Evolutionary conservation across 2,888 invertebrate species (phyloP), one percentile per base, ranked within the genome.

Genomic region (Parnassius smintheus): DNA sequence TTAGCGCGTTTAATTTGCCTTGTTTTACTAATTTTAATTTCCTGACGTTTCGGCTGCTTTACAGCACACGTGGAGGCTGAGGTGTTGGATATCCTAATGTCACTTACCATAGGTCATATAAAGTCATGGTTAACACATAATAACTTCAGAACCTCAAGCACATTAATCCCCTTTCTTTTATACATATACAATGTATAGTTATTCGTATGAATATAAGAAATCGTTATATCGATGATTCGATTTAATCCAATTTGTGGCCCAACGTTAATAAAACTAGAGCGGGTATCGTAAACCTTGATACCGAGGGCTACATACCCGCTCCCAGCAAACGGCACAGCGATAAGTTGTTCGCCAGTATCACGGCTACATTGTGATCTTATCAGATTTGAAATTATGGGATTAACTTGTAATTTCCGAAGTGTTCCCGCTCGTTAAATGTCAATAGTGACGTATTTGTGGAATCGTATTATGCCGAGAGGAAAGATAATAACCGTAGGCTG

Each of bases 221-320:
- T 7, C 3, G n/a, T 46, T 46, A 46, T n/a, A 7, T 3, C 10
- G 11, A 25, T 9, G 9, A 12, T 52, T 56, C 9, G 12, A 45
- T 46, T 53, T 25, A 13, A 44, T 44, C 9, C 22, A 45, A 65
- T 57, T 66, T 63, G 61, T 68, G 68, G 68, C 65, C 67, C 66
- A 4, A 63, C 56, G 42, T 61, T 65, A 68, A 68, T 72, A 70
- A 70, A 71, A 68, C 56, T 62, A 54, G 62, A 61, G 57, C 65
- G 58, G 66, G 64, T 62, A 57, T 62, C 48, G 67, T 69, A 71
- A 70, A 71, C 65, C 65, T 68, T 60, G 65, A 57, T 62, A 54
- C 52, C 12, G 50, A 53, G 45, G 62, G 44, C 49, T 49, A 46
- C 52, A 42, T 51, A 51, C 51, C 44, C 56, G 35, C 35, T 56